Conservation (phyloP, 2,888 invertebrate species). For the Bimastos eiseni region DNA sequence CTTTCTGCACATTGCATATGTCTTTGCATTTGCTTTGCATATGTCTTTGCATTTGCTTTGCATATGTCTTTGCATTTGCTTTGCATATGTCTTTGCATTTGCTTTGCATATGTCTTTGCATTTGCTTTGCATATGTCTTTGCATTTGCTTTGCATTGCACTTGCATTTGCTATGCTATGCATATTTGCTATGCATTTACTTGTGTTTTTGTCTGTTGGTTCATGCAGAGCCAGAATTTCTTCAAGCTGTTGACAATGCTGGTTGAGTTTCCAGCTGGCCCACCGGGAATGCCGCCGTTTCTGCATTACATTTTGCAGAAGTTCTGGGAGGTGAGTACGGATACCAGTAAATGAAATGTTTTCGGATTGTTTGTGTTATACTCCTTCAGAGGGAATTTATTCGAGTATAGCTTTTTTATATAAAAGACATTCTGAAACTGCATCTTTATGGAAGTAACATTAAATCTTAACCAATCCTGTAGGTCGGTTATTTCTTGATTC, state of each 20-base stretch:
- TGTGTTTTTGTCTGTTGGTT: background rate
- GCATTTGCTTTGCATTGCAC: no score
- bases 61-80: no score
- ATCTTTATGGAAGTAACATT: background rate
- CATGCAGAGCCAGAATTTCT: slow-evolving; percentile 83
- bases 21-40: background rate
- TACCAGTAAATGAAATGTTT: background rate
- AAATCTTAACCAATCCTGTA: background rate
- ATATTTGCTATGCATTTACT: no score
- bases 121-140: no score
- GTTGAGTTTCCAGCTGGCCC: slow-evolving; percentile 78
- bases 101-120: no score
- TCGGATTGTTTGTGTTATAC: background rate
- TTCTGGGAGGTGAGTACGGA: slow-evolving; percentile 71
- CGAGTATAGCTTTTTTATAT: background rate
- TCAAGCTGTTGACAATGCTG: slow-evolving; percentile 83
- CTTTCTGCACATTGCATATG: background rate
- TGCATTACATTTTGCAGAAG: slow-evolving; percentile 81
- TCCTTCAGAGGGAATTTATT: background rate
- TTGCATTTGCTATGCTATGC: no score
- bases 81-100: no score
- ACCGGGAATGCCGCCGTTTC: slow-evolving; percentile 85
- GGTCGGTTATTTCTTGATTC: background rate
- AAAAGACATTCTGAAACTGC: background rate
- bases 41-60: no score